Base-by-base conservation (phyloP, 2,797 vertebrate species). In the Leptatherina wallacei region DNA sequence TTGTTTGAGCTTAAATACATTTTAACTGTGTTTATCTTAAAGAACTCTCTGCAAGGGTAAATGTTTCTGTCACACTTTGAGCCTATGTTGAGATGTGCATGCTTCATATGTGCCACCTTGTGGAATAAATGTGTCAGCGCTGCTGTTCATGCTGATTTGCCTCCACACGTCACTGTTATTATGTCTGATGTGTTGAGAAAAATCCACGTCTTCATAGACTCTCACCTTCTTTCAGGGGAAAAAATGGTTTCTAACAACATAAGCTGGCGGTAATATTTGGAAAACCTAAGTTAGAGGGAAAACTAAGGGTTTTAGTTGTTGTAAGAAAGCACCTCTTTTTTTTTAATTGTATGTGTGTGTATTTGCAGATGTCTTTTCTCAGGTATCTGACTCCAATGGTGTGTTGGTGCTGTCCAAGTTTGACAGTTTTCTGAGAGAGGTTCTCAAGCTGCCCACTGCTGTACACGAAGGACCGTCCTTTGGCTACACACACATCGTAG, bases 401-500 rank as follows among this genome's bases (percentile, higher is more conserved):
- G 93, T 95, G 51, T 84, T 99, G 95, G 85, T 96, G 1, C 94
- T 94, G 81, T 88, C 93, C 54, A 98, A 96, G 92, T 97, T 98
- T 42, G 98, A 99, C 66, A 91, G 93, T 81, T 96, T 98, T 66
- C 83, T 99, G 85, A 83, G 88, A 74, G 98, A 98, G 71, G 95
- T 94, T 11, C 94, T 99, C 27, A 97, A 96, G 76, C 92, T 98
- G 36, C 96, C 97, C 0, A 95, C 96, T 0, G 95, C 96, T 3
- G 95, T 97, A 27, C 96, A 97, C 47, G 98, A 99, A 91, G 96
- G 96, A 0, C 98, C 98, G 0, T 98, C 98, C 2, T 98, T 99
- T 14, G 96, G 98, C 11, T 98, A 98, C 91, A 96, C 94, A 0
- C 95, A 96, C 78, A 95, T 94, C 22, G 85, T 94, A 0, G 90